phyloP scores from a whole-genome alignment of 2,888 invertebrate genomes.

The Folsomia candida region DNA sequence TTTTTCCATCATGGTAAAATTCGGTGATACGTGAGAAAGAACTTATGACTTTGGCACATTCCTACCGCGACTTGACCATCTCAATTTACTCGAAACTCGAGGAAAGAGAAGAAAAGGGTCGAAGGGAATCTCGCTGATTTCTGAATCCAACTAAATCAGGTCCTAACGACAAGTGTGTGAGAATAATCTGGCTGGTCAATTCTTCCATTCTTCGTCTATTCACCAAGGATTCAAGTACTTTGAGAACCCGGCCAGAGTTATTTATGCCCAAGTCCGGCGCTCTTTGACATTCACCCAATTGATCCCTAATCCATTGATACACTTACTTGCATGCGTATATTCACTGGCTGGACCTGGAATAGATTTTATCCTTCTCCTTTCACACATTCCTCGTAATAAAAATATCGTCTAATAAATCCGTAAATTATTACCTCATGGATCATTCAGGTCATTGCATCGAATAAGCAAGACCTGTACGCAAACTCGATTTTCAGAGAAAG shows the following conservation, averaged over 20 bases:
- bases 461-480: no score
- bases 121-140: background rate
- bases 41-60: constrained; percentile 3
- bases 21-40: background rate
- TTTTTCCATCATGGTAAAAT: background rate
- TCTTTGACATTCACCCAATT: background rate
- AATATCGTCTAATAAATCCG: no score
- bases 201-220: background rate
- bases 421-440: no score
- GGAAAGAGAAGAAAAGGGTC: background rate
- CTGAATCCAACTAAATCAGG: background rate
- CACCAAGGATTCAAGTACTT: no score
- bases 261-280: background rate
- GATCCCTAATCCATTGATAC: background rate
- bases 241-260: background rate
- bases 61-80: constrained; percentile 1
- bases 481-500: no score
- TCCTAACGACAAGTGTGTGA: background rate
- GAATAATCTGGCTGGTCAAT: background rate
- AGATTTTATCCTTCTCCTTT: no score
- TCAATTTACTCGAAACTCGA: background rate
- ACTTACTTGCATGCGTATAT: no score
- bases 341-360: no score
- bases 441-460: no score
- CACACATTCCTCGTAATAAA: no score